Evolutionary conservation across 1,140 invertebrate species (phyloP), one percentile per base, ranked within the genome.

Genomic region (Dreissena polymorpha): DNA sequence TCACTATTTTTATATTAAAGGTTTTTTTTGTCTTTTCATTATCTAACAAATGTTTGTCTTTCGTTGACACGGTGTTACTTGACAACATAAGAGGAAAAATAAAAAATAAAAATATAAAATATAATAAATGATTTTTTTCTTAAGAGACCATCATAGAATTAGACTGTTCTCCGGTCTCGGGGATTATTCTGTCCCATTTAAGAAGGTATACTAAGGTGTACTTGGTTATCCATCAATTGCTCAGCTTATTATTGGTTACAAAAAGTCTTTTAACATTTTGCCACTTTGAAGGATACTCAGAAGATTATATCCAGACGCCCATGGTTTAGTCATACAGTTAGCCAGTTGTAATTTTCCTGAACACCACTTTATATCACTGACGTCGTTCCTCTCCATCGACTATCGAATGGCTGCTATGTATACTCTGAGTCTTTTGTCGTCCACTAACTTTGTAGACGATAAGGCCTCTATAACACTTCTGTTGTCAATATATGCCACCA

Each of bases 401-500:
- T 60, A 2, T 23, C 21, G 57, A 60, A 60, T 60, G 57, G 57
- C 57, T n/a, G 57, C 57, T n/a, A 60, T 60, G 57, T 76, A 71
- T 16, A 83, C 73, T 13, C 74, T n/a, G 39, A 68, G 72, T n/a
- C n/a, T n/a, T n/a, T n/a, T n/a, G n/a, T n/a, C n/a, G n/a, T n/a
- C n/a, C n/a, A n/a, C n/a, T n/a, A n/a, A n/a, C n/a, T n/a, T n/a
- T n/a, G n/a, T 83, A 64, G 72, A 70, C 8, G 21, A 51, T 14
- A 83, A 25, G 14, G 81, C 81, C 21, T 83, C 81, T 53, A 75
- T 67, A n/a, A 84, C 82, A 77, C 82, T 77, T 60, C 64, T 84
- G 39, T 84, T 84, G 82, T 84, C 82, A 71, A 72, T 57, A 51
- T 69, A 83, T 10, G 67, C 68, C 27, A n/a, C 49, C 8, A 83